Percentiles rank a stretch among this genome's conserved stretches.
Evolutionary conservation across 2,113 vertebrate genomes (phyloP).

Genomic region (Erpornis zantholeuca): DNA sequence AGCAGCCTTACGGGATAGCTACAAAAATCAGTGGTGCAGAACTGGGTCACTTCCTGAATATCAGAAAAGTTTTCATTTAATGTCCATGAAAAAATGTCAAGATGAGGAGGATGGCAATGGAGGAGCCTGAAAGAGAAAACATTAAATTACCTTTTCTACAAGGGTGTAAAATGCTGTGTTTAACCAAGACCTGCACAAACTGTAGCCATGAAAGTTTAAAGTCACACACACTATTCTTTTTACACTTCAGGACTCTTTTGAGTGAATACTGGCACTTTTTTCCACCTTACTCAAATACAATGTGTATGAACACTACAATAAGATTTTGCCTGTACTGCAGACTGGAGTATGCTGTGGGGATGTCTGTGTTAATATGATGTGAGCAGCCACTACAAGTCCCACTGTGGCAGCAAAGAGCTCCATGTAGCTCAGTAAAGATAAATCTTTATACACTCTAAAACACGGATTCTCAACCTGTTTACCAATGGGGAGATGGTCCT

Average conservation of each 20-base stretch:
- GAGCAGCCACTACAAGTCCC: background rate
- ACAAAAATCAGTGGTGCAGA: slow-evolving; percentile 93
- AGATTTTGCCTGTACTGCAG: background rate
- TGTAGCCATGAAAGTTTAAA: background rate
- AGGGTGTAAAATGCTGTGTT: background rate
- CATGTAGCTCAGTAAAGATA: rapidly evolving
- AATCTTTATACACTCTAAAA: background rate
- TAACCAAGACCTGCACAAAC: slow-evolving; percentile 15
- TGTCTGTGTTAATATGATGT: background rate
- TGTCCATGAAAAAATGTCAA: slow-evolving; percentile 89
- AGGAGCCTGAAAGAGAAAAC: slow-evolving; percentile 84
- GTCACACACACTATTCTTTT: background rate
- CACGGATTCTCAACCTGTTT: slow-evolving; percentile 61
- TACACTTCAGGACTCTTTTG: background rate
- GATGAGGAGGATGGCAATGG: slow-evolving; percentile 93
- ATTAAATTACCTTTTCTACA: slow-evolving; percentile 63
- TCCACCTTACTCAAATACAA: background rate
- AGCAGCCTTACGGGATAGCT: slow-evolving; percentile 96
- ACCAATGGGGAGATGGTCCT: background rate
- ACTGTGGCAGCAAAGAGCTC: background rate
- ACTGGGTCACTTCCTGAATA: slow-evolving; percentile 97
- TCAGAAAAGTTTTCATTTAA: slow-evolving; percentile 88
- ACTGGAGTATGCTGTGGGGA: background rate
- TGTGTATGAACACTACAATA: background rate
- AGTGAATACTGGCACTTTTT: background rate